A percentile compares a stretch with the other conserved stretches of the same genome.
These are phyloP conservation scores for Paraescarpia echinospica DNA, from an alignment of 1,140 invertebrate genomes.

Conservation along the genomic window DNA sequence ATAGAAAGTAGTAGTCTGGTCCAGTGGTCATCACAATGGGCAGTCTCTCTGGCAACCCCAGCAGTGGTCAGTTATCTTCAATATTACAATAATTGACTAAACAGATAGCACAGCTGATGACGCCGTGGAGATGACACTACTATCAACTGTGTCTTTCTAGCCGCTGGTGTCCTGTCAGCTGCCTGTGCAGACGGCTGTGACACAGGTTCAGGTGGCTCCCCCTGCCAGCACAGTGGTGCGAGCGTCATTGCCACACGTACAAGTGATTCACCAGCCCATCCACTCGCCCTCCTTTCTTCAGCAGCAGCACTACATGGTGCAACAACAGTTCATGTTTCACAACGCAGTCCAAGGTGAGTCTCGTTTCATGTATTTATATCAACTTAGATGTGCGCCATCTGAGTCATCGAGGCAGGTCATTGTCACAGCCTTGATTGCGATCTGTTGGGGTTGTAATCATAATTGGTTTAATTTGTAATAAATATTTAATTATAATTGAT, in stretches of 20 bases:
- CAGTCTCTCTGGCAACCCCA: background rate
- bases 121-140: background rate
- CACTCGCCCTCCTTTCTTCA: background rate
- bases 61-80: background rate
- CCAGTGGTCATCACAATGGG: too few species aligned
- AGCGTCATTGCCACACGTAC: background rate
- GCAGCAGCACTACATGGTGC: conserved; percentile 10
- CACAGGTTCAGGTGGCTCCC: background rate
- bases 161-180: background rate
- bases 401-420: too few species aligned
- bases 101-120: background rate
- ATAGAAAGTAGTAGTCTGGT: background rate
- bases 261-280: background rate
- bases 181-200: background rate
- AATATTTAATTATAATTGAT: too few species aligned
- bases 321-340: background rate
- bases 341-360: background rate
- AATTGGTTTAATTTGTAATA: too few species aligned
- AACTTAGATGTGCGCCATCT: background rate
- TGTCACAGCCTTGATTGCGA: too few species aligned
- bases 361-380: background rate
- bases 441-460: too few species aligned
- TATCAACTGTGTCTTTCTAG: background rate
- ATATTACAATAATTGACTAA: background rate
- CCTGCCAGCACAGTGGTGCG: conserved; percentile 3